Conservation (phyloP, 2,888 invertebrate species). For the Cataglyphis livida region DNA sequence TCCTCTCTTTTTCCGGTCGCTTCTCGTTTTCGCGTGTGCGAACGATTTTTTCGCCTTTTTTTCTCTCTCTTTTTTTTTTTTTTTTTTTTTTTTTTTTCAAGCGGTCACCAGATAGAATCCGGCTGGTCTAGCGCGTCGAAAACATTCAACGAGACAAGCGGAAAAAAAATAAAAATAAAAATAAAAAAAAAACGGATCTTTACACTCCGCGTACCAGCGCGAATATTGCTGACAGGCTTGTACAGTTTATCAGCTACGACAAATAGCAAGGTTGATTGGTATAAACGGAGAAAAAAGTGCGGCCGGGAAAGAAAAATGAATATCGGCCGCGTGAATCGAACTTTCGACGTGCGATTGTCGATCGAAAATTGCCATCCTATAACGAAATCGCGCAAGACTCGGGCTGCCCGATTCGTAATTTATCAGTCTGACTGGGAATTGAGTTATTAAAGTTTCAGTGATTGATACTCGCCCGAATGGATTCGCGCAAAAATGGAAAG, state of each 20-base stretch:
- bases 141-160: conserved; percentile 54
- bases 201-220: conserved; percentile 45
- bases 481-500: conserved; percentile 40
- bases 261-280: conserved; percentile 53
- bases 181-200: conserved; percentile 35
- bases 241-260: conserved; percentile 58
- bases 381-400: conserved; percentile 48
- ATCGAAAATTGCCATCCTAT: conserved; percentile 47
- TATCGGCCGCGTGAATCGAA: conserved; percentile 44
- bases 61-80: not conserved
- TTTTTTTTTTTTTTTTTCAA: conserved; percentile 32
- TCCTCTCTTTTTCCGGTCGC: conserved; percentile 45
- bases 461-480: conserved; percentile 51
- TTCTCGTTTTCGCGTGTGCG: conserved; percentile 38
- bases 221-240: conserved; percentile 58
- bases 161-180: conserved; percentile 42
- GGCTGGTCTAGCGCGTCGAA: conserved; percentile 53
- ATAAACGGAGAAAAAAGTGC: conserved; percentile 45
- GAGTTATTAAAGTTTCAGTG: conserved; percentile 59
- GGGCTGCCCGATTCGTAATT: conserved; percentile 37
- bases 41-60: conserved; percentile 42
- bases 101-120: conserved; percentile 54
- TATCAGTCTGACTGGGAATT: conserved; percentile 48
- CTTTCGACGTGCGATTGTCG: conserved; percentile 42
- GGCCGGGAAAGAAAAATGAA: conserved; percentile 27